phyloP scores from a whole-genome alignment of 2,888 invertebrate species.

The Drosophila helvetica region DNA sequence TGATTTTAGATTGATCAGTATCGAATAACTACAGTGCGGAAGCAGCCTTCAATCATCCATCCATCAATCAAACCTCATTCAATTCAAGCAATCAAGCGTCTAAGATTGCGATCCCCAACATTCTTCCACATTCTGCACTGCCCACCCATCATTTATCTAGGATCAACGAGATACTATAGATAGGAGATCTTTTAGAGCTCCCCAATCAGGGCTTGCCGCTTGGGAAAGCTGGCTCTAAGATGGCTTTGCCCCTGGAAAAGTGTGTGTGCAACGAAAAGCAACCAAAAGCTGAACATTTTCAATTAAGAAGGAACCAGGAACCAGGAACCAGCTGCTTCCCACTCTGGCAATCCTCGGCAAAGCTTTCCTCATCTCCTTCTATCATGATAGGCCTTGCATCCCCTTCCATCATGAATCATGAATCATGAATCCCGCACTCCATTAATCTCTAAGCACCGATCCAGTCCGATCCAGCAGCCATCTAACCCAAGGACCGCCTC shows the following conservation, averaged over 20 bases:
- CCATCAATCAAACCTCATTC: not conserved
- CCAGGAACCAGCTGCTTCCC: not conserved
- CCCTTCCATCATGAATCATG: not conserved
- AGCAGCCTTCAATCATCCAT: slow-evolving; percentile 39
- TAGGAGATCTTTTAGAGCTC: no score
- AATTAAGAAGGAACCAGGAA: not conserved
- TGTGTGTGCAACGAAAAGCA: no score
- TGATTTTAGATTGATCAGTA: slow-evolving; percentile 85
- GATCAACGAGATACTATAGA: not conserved
- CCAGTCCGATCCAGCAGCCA: not conserved
- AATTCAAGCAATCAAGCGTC: slow-evolving; percentile 20
- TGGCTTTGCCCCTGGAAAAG: no score
- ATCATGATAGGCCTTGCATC: not conserved
- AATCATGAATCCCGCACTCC: not conserved
- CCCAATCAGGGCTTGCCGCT: no score
- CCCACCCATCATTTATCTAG: not conserved
- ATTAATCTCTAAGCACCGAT: not conserved
- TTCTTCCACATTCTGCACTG: slow-evolving; percentile 4
- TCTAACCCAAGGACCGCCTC: slow-evolving; percentile 14
- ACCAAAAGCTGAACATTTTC: no score
- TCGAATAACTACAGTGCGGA: slow-evolving; percentile 79
- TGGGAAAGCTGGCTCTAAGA: no score
- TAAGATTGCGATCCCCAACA: slow-evolving; percentile 16
- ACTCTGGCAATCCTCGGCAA: no score
- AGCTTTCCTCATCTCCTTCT: not conserved